Conservation (phyloP, 2,888 invertebrate genomes). For the Ectemnius continuus region DNA sequence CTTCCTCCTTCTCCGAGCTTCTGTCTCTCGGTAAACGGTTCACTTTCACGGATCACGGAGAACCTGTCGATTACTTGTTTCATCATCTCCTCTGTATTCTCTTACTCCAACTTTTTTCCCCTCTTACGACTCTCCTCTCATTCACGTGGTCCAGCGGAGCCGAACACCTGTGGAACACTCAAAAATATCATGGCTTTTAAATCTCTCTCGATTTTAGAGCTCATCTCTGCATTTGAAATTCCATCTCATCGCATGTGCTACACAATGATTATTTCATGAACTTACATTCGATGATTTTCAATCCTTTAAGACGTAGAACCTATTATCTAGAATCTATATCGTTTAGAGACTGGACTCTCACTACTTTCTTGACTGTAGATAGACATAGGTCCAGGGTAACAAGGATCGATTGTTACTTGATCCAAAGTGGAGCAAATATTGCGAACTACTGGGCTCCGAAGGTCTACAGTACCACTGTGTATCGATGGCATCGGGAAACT, state of each 20-base stretch:
- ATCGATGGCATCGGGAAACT: slow-evolving; percentile 32
- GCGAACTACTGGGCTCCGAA: slow-evolving; percentile 21
- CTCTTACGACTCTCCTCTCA: slow-evolving; percentile 10
- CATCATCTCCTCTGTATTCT: slow-evolving; percentile 30
- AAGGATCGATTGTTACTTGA: slow-evolving; percentile 14
- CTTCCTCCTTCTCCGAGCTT: slow-evolving; percentile 16
- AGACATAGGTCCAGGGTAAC: background rate
- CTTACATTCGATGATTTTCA: background rate
- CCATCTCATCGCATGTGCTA: no score
- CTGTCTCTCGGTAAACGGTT: slow-evolving; percentile 24
- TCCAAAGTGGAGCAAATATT: slow-evolving; percentile 22
- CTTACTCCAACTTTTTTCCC: slow-evolving; percentile 34
- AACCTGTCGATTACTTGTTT: slow-evolving; percentile 39
- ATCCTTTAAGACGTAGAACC: no score
- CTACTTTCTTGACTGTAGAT: no score
- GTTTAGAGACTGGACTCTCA: background rate
- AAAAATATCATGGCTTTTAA: no score
- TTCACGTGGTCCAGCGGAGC: background rate
- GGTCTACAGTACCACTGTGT: slow-evolving; percentile 16
- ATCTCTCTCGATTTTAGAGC: no score
- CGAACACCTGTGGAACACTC: slow-evolving; percentile 2
- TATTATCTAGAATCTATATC: background rate
- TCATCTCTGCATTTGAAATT: background rate
- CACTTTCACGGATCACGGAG: slow-evolving; percentile 53
- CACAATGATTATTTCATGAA: background rate